phyloP scores from a whole-genome alignment of 1,140 invertebrate genomes.

The Neodiprion fabricii region DNA sequence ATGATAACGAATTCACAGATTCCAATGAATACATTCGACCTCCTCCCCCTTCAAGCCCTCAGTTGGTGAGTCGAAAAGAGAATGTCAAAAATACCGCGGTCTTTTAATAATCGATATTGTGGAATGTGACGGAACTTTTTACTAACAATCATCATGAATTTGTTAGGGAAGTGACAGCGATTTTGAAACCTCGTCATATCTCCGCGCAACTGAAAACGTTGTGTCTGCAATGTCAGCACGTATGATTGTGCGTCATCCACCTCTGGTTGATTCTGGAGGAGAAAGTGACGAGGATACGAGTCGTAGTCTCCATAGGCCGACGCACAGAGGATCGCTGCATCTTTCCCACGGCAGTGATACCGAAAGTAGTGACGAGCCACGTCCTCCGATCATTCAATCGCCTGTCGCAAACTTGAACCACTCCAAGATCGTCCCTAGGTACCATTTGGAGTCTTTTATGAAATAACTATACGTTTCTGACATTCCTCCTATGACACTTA shows the following conservation, averaged over 20 bases:
- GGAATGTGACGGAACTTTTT: too few species aligned
- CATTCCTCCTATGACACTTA: too few species aligned
- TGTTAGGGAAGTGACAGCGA: conserved; percentile 46
- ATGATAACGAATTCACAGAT: conserved; percentile 40
- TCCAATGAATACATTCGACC: conserved; percentile 40
- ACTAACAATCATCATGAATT: not conserved
- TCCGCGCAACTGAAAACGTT: conserved; percentile 59
- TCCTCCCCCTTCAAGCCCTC: conserved; percentile 44
- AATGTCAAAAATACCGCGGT: not conserved
- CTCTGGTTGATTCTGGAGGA: conserved; percentile 42
- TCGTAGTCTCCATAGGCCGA: conserved; percentile 43
- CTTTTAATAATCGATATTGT: too few species aligned
- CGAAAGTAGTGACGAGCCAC: conserved; percentile 45
- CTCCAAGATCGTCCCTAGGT: conserved; percentile 61
- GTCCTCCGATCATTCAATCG: conserved; percentile 27
- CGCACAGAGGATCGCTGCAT: conserved; percentile 35
- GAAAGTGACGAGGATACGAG: conserved; percentile 51
- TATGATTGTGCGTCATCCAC: conserved; percentile 51
- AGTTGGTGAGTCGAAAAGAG: conserved; percentile 31
- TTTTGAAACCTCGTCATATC: conserved; percentile 45
- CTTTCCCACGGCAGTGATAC: conserved; percentile 36
- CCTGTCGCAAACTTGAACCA: conserved; percentile 62
- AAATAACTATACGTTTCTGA: conserved; percentile 8
- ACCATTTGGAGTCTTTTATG: conserved; percentile 5
- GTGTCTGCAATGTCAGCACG: conserved; percentile 69